Base-by-base conservation (phyloP, 2,797 vertebrate species). In the Ctenochaetus hawaiiensis region DNA sequence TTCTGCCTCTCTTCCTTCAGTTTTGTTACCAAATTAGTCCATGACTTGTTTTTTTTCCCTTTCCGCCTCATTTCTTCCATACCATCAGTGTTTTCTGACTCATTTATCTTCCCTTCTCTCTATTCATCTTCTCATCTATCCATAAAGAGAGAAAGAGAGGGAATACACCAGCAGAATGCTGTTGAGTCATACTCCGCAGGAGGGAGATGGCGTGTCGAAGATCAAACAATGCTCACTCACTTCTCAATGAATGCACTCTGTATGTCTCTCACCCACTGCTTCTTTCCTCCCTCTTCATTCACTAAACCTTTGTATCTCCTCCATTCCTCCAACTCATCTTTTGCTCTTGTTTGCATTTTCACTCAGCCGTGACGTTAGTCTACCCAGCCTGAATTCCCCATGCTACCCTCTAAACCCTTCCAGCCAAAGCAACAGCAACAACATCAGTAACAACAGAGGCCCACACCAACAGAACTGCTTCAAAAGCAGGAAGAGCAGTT, bases 401-500 rank as follows among this genome's bases (percentile, higher is more conserved):
- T 73, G 86, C 72, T 89, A 67, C 75, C 67, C 59, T 80, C 78
- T 70, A 77, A 85, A 85, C 72, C 72, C 72, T 79, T 81, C 73
- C 75, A 91, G 87, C 73, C 77, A 83, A 75, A 80, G 87, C 75
- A 81, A 68, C 61, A 67, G 80, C 85, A 89, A 56, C 87, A 81
- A 80, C 90, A 86, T 79, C 83, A 85, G 81, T 56, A 85, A 74
- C 78, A 80, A 61, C 72, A 67, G 68, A 74, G 65, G 77, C 81
- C 75, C 81, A 82, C 59, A 79, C 87, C 80, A 86, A 80, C 82
- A 74, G 67, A 85, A 85, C 82, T 72, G 87, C 91, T 92, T 94
- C 91, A 93, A 93, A 93, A 80, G 86, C 72, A 77, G 78, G 75
- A 90, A 84, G 84, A 90, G 79, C 77, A 85, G 76, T 92, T 93